Evolutionary conservation across 2,797 vertebrate genomes (phyloP).

Genomic region (Gymnopithys bicolor): DNA sequence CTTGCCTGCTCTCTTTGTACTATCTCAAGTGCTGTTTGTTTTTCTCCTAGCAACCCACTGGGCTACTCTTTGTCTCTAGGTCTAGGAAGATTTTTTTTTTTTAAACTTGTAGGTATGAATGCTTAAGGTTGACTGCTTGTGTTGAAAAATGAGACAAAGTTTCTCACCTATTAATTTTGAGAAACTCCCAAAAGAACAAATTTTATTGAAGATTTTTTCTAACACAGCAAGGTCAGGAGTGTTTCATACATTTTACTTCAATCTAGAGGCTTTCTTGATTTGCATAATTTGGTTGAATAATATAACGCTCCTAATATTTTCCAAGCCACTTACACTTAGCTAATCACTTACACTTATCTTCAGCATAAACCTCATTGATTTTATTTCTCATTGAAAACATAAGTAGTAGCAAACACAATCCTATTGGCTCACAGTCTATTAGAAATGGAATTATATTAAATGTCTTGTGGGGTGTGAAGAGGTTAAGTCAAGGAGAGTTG

Average conservation of each 20-base stretch:
- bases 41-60: not conserved
- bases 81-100: not conserved
- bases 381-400: constrained; percentile 68
- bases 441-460: constrained; percentile 63
- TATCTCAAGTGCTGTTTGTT: not conserved
- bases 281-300: constrained; percentile 44
- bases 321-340: constrained; percentile 37
- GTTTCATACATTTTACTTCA: not conserved
- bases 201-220: not conserved
- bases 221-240: not conserved
- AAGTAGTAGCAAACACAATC: constrained; percentile 25
- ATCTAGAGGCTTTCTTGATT: not conserved
- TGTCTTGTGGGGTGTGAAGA: constrained; percentile 60
- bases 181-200: not conserved
- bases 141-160: not conserved
- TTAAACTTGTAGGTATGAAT: not conserved
- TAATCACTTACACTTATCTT: constrained; percentile 57
- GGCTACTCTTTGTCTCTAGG: not conserved
- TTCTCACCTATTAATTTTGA: not conserved
- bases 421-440: constrained; percentile 58
- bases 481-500: constrained; percentile 69
- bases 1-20: not conserved
- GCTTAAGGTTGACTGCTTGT: not conserved
- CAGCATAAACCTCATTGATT: constrained; percentile 60
- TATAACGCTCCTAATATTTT: constrained; percentile 36